Evolutionary conservation across 1,140 invertebrate genomes (phyloP).

Genomic region (Palaemon carinicauda): DNA sequence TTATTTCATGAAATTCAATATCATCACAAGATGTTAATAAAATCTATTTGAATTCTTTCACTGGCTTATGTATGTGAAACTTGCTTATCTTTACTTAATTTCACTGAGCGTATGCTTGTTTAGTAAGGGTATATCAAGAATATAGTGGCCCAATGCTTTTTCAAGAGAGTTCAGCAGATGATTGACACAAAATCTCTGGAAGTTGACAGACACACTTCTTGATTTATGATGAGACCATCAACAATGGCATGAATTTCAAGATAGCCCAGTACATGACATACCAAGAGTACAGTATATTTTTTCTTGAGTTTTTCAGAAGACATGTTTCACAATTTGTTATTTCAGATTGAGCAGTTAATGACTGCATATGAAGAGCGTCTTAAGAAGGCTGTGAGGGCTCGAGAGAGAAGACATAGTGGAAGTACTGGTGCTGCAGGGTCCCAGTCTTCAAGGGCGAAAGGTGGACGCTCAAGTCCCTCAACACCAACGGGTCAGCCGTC

Average conservation of each 20-base stretch:
- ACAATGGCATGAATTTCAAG: background rate
- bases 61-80: no score
- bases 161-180: no score
- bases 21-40: no score
- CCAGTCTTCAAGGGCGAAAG: background rate
- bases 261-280: no score
- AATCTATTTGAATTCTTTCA: no score
- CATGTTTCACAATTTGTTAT: background rate
- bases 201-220: background rate
- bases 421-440: conserved; percentile 5
- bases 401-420: conserved; percentile 37
- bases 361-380: conserved; percentile 64
- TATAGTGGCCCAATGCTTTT: no score
- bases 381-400: conserved; percentile 57
- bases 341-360: conserved; percentile 65
- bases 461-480: background rate
- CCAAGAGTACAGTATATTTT: no score
- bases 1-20: no score
- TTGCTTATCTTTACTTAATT: no score
- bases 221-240: background rate
- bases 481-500: conserved; percentile 24
- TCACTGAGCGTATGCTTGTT: no score
- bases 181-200: no score
- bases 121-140: no score
- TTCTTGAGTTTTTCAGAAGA: background rate